These are phyloP conservation scores for Ceratina calcarata DNA, from an alignment of 1,140 invertebrate species.

Conservation along the genomic window DNA sequence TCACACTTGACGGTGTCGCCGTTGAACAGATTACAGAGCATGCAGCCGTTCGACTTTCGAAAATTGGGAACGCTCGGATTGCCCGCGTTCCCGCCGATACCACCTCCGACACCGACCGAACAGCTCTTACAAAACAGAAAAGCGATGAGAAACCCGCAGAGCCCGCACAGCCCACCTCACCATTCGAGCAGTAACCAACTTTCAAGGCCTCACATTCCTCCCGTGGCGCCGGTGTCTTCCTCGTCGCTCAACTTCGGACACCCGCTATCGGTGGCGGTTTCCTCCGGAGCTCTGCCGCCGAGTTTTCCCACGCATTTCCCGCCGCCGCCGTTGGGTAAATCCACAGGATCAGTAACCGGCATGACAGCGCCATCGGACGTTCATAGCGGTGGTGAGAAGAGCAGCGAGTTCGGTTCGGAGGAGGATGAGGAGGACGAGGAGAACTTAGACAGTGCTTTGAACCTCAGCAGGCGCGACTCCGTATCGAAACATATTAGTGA, in stretches of 20 bases:
- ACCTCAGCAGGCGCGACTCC: conserved; percentile 82
- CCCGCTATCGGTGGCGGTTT: conserved; percentile 73
- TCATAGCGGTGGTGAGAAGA: conserved; percentile 73
- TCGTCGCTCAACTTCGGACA: conserved; percentile 74
- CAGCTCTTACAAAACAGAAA: conserved; percentile 67
- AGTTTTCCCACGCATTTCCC: conserved; percentile 75
- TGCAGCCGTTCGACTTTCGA: conserved; percentile 97
- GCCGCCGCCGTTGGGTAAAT: conserved; percentile 71
- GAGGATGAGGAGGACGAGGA: conserved; percentile 85
- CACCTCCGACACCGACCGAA: conserved; percentile 76
- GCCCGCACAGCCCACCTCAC: conserved; percentile 73
- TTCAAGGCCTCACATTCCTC: conserved; percentile 72
- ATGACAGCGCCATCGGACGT: conserved; percentile 63
- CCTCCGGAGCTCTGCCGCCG: conserved; percentile 74
- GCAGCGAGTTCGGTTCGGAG: conserved; percentile 82
- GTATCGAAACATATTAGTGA: conserved; percentile 71
- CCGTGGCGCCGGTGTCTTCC: conserved; percentile 75
- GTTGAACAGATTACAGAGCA: conserved; percentile 93
- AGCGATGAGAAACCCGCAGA: conserved; percentile 71
- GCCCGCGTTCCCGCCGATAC: conserved; percentile 84
- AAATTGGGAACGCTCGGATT: conserved; percentile 85
- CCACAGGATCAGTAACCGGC: conserved; percentile 63
- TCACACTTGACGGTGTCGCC: conserved; percentile 84
- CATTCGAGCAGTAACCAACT: conserved; percentile 66
- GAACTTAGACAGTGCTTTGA: conserved; percentile 85